Base-by-base conservation (phyloP, 2,113 vertebrate genomes). In the Crotalus helleri region DNA sequence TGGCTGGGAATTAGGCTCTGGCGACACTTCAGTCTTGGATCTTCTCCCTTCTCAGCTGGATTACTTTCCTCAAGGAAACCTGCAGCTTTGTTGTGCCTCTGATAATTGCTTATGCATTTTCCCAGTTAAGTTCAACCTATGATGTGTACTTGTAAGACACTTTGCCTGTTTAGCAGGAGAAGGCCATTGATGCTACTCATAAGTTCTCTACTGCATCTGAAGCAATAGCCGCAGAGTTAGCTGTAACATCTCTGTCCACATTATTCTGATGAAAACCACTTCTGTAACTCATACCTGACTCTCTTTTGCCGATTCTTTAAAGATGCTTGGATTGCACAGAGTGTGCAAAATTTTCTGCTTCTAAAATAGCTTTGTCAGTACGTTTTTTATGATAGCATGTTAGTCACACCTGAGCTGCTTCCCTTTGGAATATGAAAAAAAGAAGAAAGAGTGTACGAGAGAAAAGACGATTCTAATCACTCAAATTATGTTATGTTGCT, bases 401-500 rank as follows among this genome's bases (percentile, higher is more conserved):
- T 89, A 12, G 26, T 0, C 0, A 46, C 49, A 90, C 8, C 0
- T 1, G 5, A 64, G 5, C 44, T 53, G 89, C 51, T 1, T 1
- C 29, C 55, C 44, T 51, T 46, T 93, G 74, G 91, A n/a, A 53
- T 89, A 58, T 39, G 89, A 93, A 90, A 93, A 92, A 90, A 13
- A 26, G 5, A 54, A 55, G 23, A 49, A 86, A 49, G 85, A 33
- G 26, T 53, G 85, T 13, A 9, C 0, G 46, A 19, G 87, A 58
- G 39, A 39, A 54, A 51, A 44, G 74, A 89, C 19, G 15, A 55
- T 90, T 54, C 44, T 91, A 19, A 55, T 29, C 53, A 46, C 58
- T 85, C 8, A 85, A 88, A 59, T n/a, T 4, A n/a, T 13, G 24
- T 1, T 54, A 86, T 24, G 3, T 39, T 26, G n/a, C 29, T 89